These are phyloP conservation scores for Zaprionus vittiger DNA, from an alignment of 1,140 invertebrate species.

Conservation along the genomic window DNA sequence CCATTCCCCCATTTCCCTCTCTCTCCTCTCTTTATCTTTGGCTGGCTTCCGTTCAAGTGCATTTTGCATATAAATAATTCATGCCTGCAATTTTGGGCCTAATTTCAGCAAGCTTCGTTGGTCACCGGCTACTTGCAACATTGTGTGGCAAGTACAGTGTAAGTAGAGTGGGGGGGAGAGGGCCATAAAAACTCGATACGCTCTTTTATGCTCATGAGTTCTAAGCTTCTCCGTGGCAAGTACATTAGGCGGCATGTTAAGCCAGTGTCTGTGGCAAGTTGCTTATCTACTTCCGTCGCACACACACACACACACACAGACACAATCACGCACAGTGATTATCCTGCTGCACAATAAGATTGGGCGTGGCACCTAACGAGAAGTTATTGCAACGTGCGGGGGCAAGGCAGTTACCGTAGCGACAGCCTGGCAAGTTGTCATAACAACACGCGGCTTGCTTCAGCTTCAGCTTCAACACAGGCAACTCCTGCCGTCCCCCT, in stretches of 20 bases:
- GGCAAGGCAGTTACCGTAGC: not conserved
- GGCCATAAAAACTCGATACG: constrained; percentile 43
- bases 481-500: not conserved
- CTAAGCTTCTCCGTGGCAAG: constrained; percentile 48
- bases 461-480: constrained; percentile 2
- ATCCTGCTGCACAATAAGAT: constrained; percentile 66
- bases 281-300: constrained; percentile 75
- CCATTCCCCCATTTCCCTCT: not conserved
- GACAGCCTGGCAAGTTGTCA: constrained; percentile 64
- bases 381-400: constrained; percentile 77
- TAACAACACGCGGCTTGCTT: constrained; percentile 35
- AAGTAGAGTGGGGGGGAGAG: not conserved
- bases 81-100: constrained; percentile 72
- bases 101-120: constrained; percentile 69
- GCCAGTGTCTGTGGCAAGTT: constrained; percentile 68
- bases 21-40: not conserved
- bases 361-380: constrained; percentile 56
- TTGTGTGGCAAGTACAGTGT: constrained; percentile 38
- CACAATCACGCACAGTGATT: constrained; percentile 52
- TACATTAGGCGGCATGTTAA: constrained; percentile 72
- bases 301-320: constrained; percentile 14
- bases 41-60: constrained; percentile 46
- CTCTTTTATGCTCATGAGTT: constrained; percentile 63
- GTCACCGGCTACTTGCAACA: constrained; percentile 61
- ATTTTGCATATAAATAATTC: constrained; percentile 72